Evolutionary conservation across 2,888 invertebrate species (phyloP).

Genomic region (Clitarchus hookeri): DNA sequence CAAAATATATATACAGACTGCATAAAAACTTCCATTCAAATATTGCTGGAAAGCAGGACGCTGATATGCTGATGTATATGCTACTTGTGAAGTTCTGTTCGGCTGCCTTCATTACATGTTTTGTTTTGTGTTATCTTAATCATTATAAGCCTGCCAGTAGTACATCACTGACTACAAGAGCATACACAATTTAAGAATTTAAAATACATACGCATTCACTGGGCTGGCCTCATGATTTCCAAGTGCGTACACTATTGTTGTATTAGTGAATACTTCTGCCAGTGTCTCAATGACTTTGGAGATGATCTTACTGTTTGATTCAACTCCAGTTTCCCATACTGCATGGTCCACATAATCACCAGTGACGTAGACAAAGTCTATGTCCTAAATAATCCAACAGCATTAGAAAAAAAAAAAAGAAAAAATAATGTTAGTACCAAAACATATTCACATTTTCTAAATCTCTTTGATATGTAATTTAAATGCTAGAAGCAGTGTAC

Average conservation of each 20-base stretch:
- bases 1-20: no score
- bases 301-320: slow-evolving; percentile 5
- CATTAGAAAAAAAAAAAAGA: neutral
- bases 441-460: no score
- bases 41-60: no score
- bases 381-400: neutral
- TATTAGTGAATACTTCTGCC: neutral
- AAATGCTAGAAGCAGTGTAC: no score
- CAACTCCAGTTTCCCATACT: neutral
- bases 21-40: no score
- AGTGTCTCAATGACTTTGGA: neutral
- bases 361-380: slow-evolving; percentile 7
- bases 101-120: no score
- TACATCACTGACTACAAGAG: no score
- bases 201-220: neutral
- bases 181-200: neutral
- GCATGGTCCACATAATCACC: slow-evolving; percentile 15
- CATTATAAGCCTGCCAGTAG: no score
- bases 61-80: no score
- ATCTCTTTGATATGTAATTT: no score
- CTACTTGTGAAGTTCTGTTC: no score
- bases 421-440: neutral
- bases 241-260: slow-evolving; percentile 3
- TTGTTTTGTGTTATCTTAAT: no score
- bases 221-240: slow-evolving; percentile 17